Conservation (phyloP, 2,888 invertebrate genomes). For the Drosophila anomalipes region DNA sequence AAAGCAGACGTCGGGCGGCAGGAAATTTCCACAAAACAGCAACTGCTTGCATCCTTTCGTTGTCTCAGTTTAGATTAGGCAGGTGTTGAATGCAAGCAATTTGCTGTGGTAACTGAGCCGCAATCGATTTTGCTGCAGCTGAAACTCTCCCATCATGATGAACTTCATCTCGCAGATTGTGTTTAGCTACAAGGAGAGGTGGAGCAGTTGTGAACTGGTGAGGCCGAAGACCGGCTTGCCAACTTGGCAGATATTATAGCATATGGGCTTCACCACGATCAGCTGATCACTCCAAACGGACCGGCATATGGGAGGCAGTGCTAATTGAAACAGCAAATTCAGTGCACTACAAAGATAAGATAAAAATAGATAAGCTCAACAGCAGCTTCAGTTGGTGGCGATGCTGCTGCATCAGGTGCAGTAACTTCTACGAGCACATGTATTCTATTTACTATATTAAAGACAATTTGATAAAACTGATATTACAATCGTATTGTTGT, state of each 20-base stretch:
- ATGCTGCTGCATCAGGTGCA: conserved; percentile 46
- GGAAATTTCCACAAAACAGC: conserved; percentile 37
- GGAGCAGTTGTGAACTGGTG: neutral
- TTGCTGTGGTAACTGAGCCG: conserved; percentile 42
- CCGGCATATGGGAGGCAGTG: conserved; percentile 40
- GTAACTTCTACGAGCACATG: conserved; percentile 5
- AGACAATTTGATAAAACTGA: neutral
- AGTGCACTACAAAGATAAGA: conserved; percentile 20
- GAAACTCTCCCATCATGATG: conserved; percentile 36
- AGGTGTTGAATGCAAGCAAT: conserved; percentile 51
- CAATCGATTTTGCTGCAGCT: conserved; percentile 17
- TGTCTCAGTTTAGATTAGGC: conserved; percentile 39
- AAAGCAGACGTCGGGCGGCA: conserved; percentile 46
- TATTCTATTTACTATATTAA: neutral
- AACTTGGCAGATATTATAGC: no score
- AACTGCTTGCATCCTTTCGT: conserved; percentile 23
- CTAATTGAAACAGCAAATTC: conserved; percentile 9
- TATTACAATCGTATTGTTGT: neutral
- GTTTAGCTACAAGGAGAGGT: conserved; percentile 16
- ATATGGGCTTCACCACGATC: conserved; percentile 47
- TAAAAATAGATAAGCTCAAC: conserved; percentile 45
- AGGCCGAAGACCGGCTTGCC: neutral
- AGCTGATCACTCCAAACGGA: conserved; percentile 43
- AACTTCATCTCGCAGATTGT: conserved; percentile 36
- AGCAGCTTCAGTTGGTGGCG: conserved; percentile 34